Conservation (phyloP, 1,140 invertebrate genomes). For the Zaprionus gabonicus region DNA sequence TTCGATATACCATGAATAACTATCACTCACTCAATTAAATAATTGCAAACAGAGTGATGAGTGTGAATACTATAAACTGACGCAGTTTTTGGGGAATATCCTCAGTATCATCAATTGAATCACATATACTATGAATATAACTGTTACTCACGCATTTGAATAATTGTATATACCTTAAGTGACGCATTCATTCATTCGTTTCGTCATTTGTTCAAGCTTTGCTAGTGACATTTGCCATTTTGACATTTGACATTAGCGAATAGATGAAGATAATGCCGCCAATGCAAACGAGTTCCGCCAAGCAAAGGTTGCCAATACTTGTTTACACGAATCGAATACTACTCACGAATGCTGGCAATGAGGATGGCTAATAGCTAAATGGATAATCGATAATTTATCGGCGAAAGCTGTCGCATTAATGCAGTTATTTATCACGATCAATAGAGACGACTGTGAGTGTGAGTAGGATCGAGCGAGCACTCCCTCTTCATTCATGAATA, state of each 20-base stretch:
- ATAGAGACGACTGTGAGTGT: slow-evolving; percentile 42
- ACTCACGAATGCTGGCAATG: neutral
- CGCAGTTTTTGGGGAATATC: neutral
- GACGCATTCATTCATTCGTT: neutral
- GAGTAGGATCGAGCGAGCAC: slow-evolving; percentile 30
- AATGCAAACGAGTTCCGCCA: neutral
- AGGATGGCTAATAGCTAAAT: slow-evolving; percentile 10
- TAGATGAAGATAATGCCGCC: neutral
- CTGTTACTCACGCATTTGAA: neutral
- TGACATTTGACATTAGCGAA: neutral
- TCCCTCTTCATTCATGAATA: slow-evolving; percentile 54
- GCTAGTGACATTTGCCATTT: neutral
- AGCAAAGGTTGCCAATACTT: neutral
- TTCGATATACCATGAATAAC: neutral
- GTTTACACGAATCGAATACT: slow-evolving; percentile 4
- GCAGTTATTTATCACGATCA: slow-evolving; percentile 78
- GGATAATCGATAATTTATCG: slow-evolving; percentile 66
- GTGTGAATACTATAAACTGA: neutral
- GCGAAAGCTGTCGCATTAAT: slow-evolving; percentile 75
- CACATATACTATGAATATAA: no score
- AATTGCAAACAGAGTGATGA: neutral
- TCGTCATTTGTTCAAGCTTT: neutral
- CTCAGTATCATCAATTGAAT: neutral
- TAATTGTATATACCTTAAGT: neutral
- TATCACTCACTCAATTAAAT: neutral